Evolutionary conservation across 1,140 invertebrate species (phyloP), one percentile per base, ranked within the genome.

Genomic region (Drosophila azteca): DNA sequence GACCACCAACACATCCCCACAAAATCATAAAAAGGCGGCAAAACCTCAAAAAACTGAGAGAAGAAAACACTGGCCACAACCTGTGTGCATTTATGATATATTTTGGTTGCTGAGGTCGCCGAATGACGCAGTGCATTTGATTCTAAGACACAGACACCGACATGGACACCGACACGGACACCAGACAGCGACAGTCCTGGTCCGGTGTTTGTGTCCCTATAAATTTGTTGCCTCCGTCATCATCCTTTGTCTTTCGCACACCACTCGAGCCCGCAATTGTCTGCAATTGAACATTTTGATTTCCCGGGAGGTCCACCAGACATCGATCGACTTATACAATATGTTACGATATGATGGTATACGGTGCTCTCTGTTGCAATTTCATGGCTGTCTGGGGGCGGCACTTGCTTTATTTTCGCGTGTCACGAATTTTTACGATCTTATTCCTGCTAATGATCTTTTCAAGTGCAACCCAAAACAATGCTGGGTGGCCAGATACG

Each of bases 371-470:
- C 24, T 44, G 26, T 50, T 52, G 67, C 80, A 72, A 88, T 87
- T 87, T 88, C 82, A 87, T 79, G 82, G 49, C 67, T 87, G 83
- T 88, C 82, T 49, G 39, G 17, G 67, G 81, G 81, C 81, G 81
- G 74, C 70, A 68, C 67, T 82, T 55, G 70, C 67, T 55, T 82
- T 87, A 72, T 84, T 88, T 87, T 65, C 71, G 83, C 83, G 79
- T 87, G 83, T 87, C 83, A 88, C 68, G 57, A 68, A 31, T 83
- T 82, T 87, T 87, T 87, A 87, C 84, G 83, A 87, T 87, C 83
- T 87, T 88, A 88, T 87, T 87, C 83, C 83, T 64, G 62, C 76
- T 88, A 87, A 87, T 87, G 83, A 87, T 88, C 79, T 82, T 82
- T 82, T 81, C 82, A 81, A 64, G 17, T 45, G 2, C 22, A 39